These are phyloP conservation scores for Periophthalmus modestus DNA, from an alignment of 2,113 vertebrate genomes.

Conservation along the genomic window DNA sequence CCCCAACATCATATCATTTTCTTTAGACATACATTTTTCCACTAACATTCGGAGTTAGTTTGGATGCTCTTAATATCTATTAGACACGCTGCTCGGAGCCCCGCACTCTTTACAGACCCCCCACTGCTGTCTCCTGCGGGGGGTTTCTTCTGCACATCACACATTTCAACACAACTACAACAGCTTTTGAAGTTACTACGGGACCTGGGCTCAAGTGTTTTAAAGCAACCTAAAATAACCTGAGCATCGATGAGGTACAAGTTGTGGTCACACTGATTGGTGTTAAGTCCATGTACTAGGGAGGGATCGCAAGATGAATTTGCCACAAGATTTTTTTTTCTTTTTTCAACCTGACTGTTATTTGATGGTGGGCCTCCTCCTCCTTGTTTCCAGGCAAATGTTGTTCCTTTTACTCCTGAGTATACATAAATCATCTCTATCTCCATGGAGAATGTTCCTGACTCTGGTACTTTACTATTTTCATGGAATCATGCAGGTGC, in stretches of 20 bases:
- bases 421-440: too few relatives aligned
- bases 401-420: too few relatives aligned
- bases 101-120: conserved; percentile 32
- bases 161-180: conserved; percentile 15
- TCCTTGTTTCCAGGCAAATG: too few relatives aligned
- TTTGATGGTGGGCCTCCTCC: too few relatives aligned
- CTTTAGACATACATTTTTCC: conserved; percentile 15
- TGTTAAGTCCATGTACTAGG: too few relatives aligned
- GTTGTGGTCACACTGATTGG: not conserved
- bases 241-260: not conserved
- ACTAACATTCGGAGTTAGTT: conserved; percentile 22
- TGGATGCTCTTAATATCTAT: conserved; percentile 44
- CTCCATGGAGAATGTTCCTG: too few relatives aligned
- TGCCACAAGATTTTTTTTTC: too few relatives aligned
- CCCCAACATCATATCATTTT: conserved; percentile 31
- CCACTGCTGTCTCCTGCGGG: conserved; percentile 32
- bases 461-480: too few relatives aligned
- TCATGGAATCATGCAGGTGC: too few relatives aligned
- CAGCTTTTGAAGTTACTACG: conserved; percentile 5
- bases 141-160: conserved; percentile 30
- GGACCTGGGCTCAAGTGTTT: not conserved
- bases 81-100: conserved; percentile 44
- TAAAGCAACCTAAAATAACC: not conserved
- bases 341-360: too few relatives aligned
- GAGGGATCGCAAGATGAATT: too few relatives aligned